Evolutionary conservation across 2,797 vertebrate species (phyloP), one percentile per base, ranked within the genome.

Genomic region (Anguilla obscura): DNA sequence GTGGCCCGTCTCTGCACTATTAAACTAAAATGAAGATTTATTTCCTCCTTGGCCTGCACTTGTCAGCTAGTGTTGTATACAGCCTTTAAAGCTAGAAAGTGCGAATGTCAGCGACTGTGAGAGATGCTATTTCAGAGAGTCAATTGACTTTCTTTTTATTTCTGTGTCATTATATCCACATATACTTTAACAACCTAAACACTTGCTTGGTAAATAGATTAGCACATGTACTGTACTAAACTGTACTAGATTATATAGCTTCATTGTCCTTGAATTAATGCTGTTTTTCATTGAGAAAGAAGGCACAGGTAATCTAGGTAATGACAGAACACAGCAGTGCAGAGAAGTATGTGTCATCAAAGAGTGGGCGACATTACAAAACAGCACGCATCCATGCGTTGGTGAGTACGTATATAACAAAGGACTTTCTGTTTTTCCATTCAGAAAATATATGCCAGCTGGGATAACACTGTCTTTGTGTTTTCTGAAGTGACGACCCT

Each of bases 21-120:
- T 80, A 92, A 90, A 90, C 60, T 21, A 91, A 94, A 94, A 96
- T 94, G 90, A 95, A 93, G 93, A 95, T 94, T 91, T 95, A 94
- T 95, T 90, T 89, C 89, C 86, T 87, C 86, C 88, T 7, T 18
- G 86, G 83, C 87, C 87, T 80, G 83, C 40, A 85, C 89, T 86
- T 50, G 27, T 90, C 94, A 91, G 91, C 90, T 90, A 91, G 88
- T 91, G 88, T 90, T 92, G 4, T 27, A 66, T 2, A 48, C 87
- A 88, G 86, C 90, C 84, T 91, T 89, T 56, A 92, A 86, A 91
- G 90, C 88, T 86, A 80, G 88, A 71, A 89, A 88, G 27, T 50
- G 76, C 52, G 24, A 4, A 48, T 74, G 40, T 86, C 21, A 30
- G 74, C 63, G 69, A 9, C 71, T 40, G 2, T 76, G 3, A 76